phyloP scores from a whole-genome alignment of 2,113 vertebrate species.

The Atherinomorus stipes region DNA sequence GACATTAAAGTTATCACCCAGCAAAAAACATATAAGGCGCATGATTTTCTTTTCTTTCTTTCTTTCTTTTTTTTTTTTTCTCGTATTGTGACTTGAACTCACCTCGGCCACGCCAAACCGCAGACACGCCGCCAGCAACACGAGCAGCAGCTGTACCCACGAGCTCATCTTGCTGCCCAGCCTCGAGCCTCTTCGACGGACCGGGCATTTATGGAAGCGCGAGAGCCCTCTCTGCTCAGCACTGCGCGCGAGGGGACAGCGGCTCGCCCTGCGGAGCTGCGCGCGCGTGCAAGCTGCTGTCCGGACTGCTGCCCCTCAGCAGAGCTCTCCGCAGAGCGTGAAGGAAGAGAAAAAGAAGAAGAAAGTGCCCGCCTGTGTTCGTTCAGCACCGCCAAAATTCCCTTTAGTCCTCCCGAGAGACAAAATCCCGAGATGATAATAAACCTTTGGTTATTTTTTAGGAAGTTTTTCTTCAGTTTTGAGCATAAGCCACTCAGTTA shows the following conservation, averaged over 20 bases:
- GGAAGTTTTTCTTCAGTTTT: not conserved
- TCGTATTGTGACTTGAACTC: slow-evolving; percentile 49
- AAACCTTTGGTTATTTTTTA: not conserved
- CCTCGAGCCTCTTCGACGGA: slow-evolving; percentile 78
- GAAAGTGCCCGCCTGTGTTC: not conserved
- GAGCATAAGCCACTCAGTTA: not conserved
- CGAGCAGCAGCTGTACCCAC: slow-evolving; percentile 83
- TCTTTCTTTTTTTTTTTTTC: too few relatives aligned
- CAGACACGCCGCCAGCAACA: slow-evolving; percentile 79
- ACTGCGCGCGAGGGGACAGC: slow-evolving; percentile 68
- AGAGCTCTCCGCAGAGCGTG: slow-evolving; percentile 38
- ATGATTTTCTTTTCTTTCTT: too few relatives aligned
- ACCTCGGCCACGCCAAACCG: slow-evolving; percentile 77
- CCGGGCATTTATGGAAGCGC: slow-evolving; percentile 84
- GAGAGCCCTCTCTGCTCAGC: slow-evolving; percentile 72
- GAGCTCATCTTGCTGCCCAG: slow-evolving; percentile 85
- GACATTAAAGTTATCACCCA: not conserved
- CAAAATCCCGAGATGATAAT: not conserved
- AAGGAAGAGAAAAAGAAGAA: not conserved
- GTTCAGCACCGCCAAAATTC: not conserved
- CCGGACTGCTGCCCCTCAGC: slow-evolving; percentile 20
- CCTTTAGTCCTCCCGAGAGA: not conserved
- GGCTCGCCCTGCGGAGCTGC: slow-evolving; percentile 49
- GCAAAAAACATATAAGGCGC: too few relatives aligned
- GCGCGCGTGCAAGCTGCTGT: slow-evolving; percentile 30